Evolutionary conservation across 2,797 vertebrate genomes (phyloP), one percentile per base, ranked within the genome.

Genomic region (Helostoma temminkii): DNA sequence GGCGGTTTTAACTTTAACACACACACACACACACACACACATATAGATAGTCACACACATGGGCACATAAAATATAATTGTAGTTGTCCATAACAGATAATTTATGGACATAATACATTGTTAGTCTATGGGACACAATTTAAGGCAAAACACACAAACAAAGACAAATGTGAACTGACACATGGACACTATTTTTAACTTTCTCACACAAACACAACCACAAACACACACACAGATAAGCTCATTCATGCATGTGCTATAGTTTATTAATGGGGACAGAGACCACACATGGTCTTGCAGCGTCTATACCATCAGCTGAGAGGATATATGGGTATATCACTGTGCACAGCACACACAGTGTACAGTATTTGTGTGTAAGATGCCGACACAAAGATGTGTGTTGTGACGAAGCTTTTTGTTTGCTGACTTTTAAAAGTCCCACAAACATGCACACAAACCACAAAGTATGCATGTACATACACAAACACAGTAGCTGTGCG

Each of bases 221-320:
- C n/a, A n/a, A n/a, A n/a, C 18, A 30, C 22, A 60, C 4, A 54
- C 15, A 53, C 15, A 24, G 58, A 75, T 82, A 36, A 58, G 74
- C 28, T 70, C 64, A 63, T 58, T 72, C 83, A 80, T 71, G 82
- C 85, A 54, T 79, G 52, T n/a, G 11, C 46, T 72, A 45, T 87
- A 64, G 68, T 82, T 91, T 88, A 83, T 90, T 88, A 80, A 88
- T 82, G 84, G 88, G 71, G 74, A 74, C 42, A 68, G 58, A 83
- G 69, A 73, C 49, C 52, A 58, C 66, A 64, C 58, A 46, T 71
- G 58, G 39, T 74, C 32, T 41, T 42, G 45, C 48, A 55, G 24
- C 0, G 9, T 25, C 42, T 42, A 1, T 15, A 46, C 14, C 70
- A 72, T 70, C 18, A 48, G 6, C 53, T 62, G 41, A 2, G 30